A percentile compares a stretch with the other conserved stretches of the same genome.
These are phyloP conservation scores for Ceratina japonica DNA, from an alignment of 1,140 invertebrate genomes.

Conservation along the genomic window DNA sequence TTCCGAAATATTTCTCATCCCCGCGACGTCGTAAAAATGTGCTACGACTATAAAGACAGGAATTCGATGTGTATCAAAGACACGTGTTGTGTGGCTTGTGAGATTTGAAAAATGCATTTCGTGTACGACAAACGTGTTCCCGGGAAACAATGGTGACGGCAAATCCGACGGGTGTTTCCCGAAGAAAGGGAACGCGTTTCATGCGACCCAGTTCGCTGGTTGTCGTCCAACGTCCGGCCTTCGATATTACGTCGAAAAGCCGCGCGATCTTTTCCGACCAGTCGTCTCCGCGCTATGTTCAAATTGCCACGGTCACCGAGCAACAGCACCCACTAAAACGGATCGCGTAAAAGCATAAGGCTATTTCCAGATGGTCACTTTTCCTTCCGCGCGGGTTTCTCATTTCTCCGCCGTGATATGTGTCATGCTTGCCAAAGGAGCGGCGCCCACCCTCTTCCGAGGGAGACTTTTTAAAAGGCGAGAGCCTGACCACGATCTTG, in stretches of 20 bases:
- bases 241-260: constrained; percentile 32
- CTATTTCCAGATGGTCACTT: constrained; percentile 29
- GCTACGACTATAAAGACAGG: too few species aligned
- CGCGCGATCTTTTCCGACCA: constrained; percentile 16
- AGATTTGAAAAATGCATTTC: too few species aligned
- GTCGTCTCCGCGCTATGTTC: neutral
- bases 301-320: constrained; percentile 8
- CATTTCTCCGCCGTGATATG: constrained; percentile 26
- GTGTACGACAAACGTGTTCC: neutral
- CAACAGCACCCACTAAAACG: neutral
- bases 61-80: too few species aligned
- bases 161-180: neutral
- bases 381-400: constrained; percentile 21
- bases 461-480: constrained; percentile 11
- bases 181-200: neutral
- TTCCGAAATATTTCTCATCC: too few species aligned
- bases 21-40: too few species aligned
- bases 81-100: too few species aligned
- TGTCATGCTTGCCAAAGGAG: constrained; percentile 37
- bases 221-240: constrained; percentile 19
- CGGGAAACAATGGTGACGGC: neutral
- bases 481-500: constrained; percentile 10
- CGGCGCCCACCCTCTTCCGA: neutral
- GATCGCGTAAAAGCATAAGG: constrained; percentile 27
- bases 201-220: constrained; percentile 22